phyloP scores from a whole-genome alignment of 2,888 invertebrate genomes.

The Andrena bicolor region DNA sequence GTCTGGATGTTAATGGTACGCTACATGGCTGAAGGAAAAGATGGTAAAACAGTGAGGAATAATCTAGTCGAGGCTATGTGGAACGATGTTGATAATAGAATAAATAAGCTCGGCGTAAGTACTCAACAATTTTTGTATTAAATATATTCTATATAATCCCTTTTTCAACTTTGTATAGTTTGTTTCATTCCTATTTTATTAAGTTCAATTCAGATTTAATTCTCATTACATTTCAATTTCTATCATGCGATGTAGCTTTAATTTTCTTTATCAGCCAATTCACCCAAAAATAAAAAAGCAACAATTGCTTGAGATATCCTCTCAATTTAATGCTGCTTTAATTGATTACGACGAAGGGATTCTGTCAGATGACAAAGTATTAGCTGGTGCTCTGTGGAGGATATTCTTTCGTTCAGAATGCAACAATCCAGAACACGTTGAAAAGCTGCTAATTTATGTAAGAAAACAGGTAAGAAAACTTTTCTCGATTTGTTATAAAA shows the following conservation, averaged over 20 bases:
- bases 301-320: conserved; percentile 89
- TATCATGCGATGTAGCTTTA: conserved; percentile 14
- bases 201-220: not conserved
- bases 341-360: conserved; percentile 96
- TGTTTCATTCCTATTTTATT: not conserved
- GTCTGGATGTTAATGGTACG: conserved; percentile 94
- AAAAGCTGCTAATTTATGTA: conserved; percentile 91
- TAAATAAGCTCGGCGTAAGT: conserved; percentile 90
- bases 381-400: conserved; percentile 95
- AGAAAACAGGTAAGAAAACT: conserved; percentile 85
- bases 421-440: conserved; percentile 89
- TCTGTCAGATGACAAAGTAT: conserved; percentile 89
- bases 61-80: conserved; percentile 93
- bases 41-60: conserved; percentile 91
- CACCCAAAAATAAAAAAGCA: conserved; percentile 88
- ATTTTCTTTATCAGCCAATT: conserved; percentile 86
- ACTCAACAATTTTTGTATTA: not conserved
- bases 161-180: not conserved
- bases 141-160: not conserved
- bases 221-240: not conserved
- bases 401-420: conserved; percentile 90
- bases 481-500: not conserved
- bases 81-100: conserved; percentile 91
- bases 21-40: conserved; percentile 92
- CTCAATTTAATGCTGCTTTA: conserved; percentile 94